Percentiles rank a stretch among this genome's conserved stretches.
phyloP scores from a whole-genome alignment of 2,797 vertebrate species.

The Pseudocheirus occidentalis region DNA sequence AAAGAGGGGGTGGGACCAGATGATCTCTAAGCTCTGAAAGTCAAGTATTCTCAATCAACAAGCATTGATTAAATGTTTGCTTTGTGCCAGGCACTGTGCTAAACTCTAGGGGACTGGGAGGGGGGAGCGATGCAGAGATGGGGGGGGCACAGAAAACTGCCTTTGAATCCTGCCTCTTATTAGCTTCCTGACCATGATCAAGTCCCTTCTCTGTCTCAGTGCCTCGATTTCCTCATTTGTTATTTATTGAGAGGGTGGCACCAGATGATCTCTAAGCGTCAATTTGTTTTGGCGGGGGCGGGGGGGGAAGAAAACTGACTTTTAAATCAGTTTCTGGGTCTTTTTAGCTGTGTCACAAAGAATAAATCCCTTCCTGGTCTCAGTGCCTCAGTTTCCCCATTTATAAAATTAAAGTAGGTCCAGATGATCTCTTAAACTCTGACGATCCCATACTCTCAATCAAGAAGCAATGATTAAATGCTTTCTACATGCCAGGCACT shows the following conservation, averaged over 20 bases:
- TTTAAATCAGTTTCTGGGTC: background rate
- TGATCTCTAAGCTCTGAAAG: background rate
- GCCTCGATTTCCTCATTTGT: background rate
- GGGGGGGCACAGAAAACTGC: background rate
- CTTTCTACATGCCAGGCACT: background rate
- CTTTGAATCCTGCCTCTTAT: background rate
- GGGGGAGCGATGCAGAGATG: background rate
- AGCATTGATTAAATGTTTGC: background rate
- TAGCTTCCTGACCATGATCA: background rate
- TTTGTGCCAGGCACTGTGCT: background rate
- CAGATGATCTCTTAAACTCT: background rate
- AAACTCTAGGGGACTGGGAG: background rate
- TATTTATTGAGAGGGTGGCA: background rate
- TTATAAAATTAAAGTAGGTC: background rate
- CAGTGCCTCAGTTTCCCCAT: background rate
- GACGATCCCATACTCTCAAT: background rate
- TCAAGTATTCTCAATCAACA: background rate
- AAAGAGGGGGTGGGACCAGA: background rate
- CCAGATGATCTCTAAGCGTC: background rate
- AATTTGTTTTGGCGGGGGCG: background rate
- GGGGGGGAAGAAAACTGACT: background rate
- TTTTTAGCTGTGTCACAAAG: background rate
- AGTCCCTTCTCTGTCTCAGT: background rate
- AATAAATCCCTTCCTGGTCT: background rate
- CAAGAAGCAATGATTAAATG: background rate